These are phyloP conservation scores for Pseudomyrmex pallidus DNA, from an alignment of 1,140 invertebrate species.

Conservation along the genomic window DNA sequence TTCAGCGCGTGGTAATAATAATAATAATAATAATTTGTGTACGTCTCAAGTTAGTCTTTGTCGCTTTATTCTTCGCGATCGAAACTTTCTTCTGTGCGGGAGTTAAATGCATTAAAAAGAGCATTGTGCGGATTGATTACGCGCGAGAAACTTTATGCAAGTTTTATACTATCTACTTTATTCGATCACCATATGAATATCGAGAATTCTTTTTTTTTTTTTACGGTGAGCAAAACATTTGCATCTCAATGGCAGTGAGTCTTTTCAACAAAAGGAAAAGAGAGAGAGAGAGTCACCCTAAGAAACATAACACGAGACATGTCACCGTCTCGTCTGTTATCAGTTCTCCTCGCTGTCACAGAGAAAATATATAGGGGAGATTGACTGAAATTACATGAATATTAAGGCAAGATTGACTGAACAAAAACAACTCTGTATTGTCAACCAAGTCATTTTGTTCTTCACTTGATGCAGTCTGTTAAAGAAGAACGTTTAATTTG, in stretches of 20 bases:
- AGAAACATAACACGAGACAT: not conserved
- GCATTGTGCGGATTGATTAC: slow-evolving; percentile 12
- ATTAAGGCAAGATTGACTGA: too few species aligned
- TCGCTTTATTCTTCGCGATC: not conserved
- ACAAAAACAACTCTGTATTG: not conserved
- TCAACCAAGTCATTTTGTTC: slow-evolving; percentile 3
- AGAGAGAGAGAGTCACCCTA: not conserved
- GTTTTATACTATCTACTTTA: slow-evolving; percentile 4
- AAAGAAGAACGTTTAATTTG: too few species aligned
- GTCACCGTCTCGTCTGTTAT: not conserved
- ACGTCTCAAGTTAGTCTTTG: slow-evolving; percentile 14
- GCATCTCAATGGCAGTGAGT: slow-evolving; percentile 12
- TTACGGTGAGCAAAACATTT: slow-evolving; percentile 20
- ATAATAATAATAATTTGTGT: not conserved
- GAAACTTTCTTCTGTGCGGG: not conserved
- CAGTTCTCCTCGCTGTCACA: not conserved
- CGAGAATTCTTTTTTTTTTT: not conserved
- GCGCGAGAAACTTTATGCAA: slow-evolving; percentile 14
- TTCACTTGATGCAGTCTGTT: too few species aligned
- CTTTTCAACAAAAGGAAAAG: not conserved
- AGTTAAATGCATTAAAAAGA: slow-evolving; percentile 4
- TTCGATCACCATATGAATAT: slow-evolving; percentile 7
- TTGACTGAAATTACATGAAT: not conserved
- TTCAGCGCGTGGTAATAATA: not conserved
- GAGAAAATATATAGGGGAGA: not conserved